Evolutionary conservation across 1,140 invertebrate species (phyloP).

Genomic region (Brachionus asplanchnoidis): DNA sequence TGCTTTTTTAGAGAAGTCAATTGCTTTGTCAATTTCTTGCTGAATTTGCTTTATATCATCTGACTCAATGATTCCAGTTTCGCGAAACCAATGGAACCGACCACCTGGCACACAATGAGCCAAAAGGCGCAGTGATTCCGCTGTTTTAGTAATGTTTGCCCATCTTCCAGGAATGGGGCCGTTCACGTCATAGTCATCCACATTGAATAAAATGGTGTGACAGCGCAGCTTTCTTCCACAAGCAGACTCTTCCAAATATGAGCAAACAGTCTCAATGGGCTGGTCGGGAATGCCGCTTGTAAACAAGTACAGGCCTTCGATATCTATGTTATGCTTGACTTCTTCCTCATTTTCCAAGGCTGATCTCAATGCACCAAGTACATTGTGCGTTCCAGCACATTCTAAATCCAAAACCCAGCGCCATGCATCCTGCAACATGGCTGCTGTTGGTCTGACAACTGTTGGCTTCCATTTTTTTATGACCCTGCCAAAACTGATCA

Average conservation of each 20-base stretch:
- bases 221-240: slow-evolving; percentile 48
- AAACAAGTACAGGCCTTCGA: slow-evolving; percentile 57
- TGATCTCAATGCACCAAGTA: slow-evolving; percentile 50
- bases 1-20: slow-evolving; percentile 56
- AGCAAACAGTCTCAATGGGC: slow-evolving; percentile 47
- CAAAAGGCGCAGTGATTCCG: slow-evolving; percentile 52
- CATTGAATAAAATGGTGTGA: slow-evolving; percentile 56
- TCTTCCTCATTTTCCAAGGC: slow-evolving; percentile 57
- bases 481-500: slow-evolving; percentile 54
- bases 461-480: slow-evolving; percentile 52
- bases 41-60: slow-evolving; percentile 55
- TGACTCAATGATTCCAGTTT: slow-evolving; percentile 58
- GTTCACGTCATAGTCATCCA: slow-evolving; percentile 55
- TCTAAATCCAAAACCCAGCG: slow-evolving; percentile 53
- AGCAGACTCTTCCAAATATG: slow-evolving; percentile 52
- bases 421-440: slow-evolving; percentile 56
- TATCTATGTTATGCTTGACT: slow-evolving; percentile 52
- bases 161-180: slow-evolving; percentile 56
- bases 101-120: slow-evolving; percentile 46
- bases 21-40: slow-evolving; percentile 55
- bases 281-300: slow-evolving; percentile 56
- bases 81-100: slow-evolving; percentile 57
- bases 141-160: slow-evolving; percentile 56
- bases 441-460: slow-evolving; percentile 52
- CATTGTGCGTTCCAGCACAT: slow-evolving; percentile 56